Evolutionary conservation across 2,888 invertebrate species (phyloP), one percentile per base, ranked within the genome.

Genomic region (Eilema depressum): DNA sequence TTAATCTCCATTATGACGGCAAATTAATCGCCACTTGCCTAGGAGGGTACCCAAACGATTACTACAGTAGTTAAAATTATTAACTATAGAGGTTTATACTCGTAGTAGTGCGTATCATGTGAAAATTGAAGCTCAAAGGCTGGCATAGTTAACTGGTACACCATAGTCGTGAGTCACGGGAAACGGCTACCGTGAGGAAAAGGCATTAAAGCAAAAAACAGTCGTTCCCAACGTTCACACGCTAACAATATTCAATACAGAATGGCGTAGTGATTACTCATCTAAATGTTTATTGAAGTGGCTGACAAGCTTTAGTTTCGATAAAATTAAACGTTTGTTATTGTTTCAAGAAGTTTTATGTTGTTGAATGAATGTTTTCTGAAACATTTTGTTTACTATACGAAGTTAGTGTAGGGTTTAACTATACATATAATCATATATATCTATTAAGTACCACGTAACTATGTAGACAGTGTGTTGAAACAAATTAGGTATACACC

Each of bases 221-320:
- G 72, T 85, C 81, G 83, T 88, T 89, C 82, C 85, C 84, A 86
- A 75, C 85, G 83, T 82, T 88, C 82, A 89, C 92, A 91, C 90
- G 92, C 89, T 79, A 82, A 76, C 82, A 74, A 73, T 81, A 79
- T 81, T 83, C 81, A 82, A 83, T 82, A 75, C 72, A 73, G 60
- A 77, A 79, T 74, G 71, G 67, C 72, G 41, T 28, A 20, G 70
- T 60, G 72, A 73, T 76, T 79, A 81, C 71, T 81, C 77, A 79
- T 64, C 73, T 63, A n/a, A 72, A 67, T 68, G 53, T 77, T 75
- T 70, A 76, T 83, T 74, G 83, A 83, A 83, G 81, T 74, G 81
- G 30, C 80, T 71, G 57, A 65, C 60, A 63, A 71, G 66, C 33
- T 81, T 70, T 71, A n/a, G 28, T 64, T 20, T 7, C 64, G 68